Evolutionary conservation across 2,113 vertebrate genomes (phyloP).

Genomic region (Dinomys branickii): DNA sequence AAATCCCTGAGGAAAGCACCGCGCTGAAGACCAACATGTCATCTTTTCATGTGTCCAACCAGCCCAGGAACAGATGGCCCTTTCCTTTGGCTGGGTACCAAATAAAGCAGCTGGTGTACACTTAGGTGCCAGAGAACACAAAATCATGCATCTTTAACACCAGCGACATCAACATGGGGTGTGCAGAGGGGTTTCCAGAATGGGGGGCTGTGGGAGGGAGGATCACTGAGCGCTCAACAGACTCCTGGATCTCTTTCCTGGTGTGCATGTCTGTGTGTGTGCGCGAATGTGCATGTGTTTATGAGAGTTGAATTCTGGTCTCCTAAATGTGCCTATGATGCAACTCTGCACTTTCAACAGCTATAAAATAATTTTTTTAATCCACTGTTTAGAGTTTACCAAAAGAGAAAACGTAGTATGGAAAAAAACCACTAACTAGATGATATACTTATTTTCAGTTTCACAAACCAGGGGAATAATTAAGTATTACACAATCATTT

Average conservation of each 20-base stretch:
- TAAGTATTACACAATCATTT: conserved; percentile 29
- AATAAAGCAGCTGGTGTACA: conserved; percentile 57
- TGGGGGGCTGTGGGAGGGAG: neutral
- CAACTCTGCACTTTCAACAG: neutral
- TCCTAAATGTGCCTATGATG: neutral
- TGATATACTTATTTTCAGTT: conserved; percentile 4
- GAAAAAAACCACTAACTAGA: neutral
- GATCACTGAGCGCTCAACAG: neutral
- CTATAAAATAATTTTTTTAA: neutral
- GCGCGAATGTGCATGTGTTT: neutral
- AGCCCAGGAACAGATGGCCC: conserved; percentile 70
- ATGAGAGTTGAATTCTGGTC: neutral
- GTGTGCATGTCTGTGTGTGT: neutral
- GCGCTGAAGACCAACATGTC: neutral
- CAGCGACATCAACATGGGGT: neutral
- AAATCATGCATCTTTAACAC: conserved; percentile 24
- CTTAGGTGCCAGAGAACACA: conserved; percentile 72
- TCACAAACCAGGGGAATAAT: neutral
- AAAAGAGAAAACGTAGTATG: neutral
- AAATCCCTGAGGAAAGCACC: neutral
- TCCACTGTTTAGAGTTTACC: conserved; percentile 7
- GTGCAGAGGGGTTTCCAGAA: neutral
- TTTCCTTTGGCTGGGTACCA: conserved; percentile 60
- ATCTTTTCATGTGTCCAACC: neutral
- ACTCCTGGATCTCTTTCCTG: neutral